A percentile compares a stretch with the other conserved stretches of the same genome.
phyloP scores from a whole-genome alignment of 2,888 invertebrate species.

The Epinotia bilunana region DNA sequence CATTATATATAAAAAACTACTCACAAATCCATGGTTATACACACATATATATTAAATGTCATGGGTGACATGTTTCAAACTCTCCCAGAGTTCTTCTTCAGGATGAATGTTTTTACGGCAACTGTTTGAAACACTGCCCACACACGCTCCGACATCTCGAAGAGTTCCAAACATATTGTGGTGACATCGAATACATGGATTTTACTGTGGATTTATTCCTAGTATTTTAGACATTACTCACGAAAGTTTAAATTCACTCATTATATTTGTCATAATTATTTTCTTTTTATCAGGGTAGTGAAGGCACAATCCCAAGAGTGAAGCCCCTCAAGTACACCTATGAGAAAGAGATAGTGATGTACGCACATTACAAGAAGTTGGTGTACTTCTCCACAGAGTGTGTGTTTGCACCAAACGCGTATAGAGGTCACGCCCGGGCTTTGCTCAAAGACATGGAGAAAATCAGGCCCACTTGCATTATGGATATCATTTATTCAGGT shows the following conservation, averaged over 20 bases:
- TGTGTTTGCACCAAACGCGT: slow-evolving; percentile 99
- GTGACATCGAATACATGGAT: no score
- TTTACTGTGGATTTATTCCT: no score
- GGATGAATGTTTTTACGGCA: no score
- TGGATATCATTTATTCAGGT: slow-evolving; percentile 97
- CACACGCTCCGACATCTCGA: no score
- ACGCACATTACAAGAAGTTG: slow-evolving; percentile 97
- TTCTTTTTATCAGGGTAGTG: slow-evolving; percentile 83
- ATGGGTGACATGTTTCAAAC: no score
- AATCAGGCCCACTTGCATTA: slow-evolving; percentile 94
- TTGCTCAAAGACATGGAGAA: slow-evolving; percentile 98
- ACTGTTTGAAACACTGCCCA: no score
- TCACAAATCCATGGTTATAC: no score
- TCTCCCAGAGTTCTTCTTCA: no score
- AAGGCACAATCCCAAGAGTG: slow-evolving; percentile 94
- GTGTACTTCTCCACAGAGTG: slow-evolving; percentile 99
- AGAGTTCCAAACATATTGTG: no score
- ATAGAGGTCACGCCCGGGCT: slow-evolving; percentile 95
- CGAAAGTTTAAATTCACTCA: not conserved
- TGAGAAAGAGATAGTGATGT: slow-evolving; percentile 99
- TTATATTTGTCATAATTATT: not conserved
- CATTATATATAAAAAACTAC: no score
- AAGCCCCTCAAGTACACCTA: slow-evolving; percentile 99
- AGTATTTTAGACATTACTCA: no score
- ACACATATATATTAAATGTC: no score